Evolutionary conservation across 2,888 invertebrate genomes (phyloP).

Genomic region (Lottia gigantea): DNA sequence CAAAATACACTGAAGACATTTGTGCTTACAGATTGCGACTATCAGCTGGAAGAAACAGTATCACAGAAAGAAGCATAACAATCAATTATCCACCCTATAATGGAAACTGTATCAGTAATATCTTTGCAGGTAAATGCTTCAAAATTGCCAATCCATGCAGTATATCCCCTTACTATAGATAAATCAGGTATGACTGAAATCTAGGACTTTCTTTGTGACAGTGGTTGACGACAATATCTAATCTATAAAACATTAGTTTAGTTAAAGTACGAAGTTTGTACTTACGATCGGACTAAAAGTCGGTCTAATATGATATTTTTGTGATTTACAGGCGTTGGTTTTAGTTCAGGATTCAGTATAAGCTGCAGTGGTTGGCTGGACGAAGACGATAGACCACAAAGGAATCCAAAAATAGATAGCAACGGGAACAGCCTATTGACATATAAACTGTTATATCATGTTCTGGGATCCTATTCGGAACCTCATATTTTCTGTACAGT

Average conservation of each 20-base stretch:
- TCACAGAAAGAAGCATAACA: constrained; percentile 20
- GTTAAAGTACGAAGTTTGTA: too few species aligned
- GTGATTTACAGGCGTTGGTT: constrained; percentile 24
- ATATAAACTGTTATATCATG: constrained; percentile 27
- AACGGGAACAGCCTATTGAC: constrained; percentile 14
- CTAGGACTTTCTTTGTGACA: too few species aligned
- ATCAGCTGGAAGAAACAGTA: constrained; percentile 17
- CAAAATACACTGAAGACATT: too few species aligned
- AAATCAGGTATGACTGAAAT: too few species aligned
- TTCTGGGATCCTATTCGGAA: constrained; percentile 7
- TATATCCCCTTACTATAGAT: too few species aligned
- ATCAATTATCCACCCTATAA: constrained; percentile 29
- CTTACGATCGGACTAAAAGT: too few species aligned
- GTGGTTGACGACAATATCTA: too few species aligned
- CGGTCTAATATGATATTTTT: too few species aligned
- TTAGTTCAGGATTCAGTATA: constrained; percentile 24
- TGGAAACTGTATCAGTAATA: constrained; percentile 23
- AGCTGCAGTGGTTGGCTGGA: constrained; percentile 31
- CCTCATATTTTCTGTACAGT: constrained; percentile 28
- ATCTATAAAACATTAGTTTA: too few species aligned
- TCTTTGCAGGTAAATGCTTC: constrained; percentile 13
- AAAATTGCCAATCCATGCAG: neutral
- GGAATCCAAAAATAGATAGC: constrained; percentile 12
- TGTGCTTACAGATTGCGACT: constrained; percentile 17
- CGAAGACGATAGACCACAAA: constrained; percentile 17